Percentiles rank a stretch among this genome's conserved stretches.
These are phyloP conservation scores for Gambusia holbrooki DNA, from an alignment of 2,113 vertebrate species.

Conservation along the genomic window DNA sequence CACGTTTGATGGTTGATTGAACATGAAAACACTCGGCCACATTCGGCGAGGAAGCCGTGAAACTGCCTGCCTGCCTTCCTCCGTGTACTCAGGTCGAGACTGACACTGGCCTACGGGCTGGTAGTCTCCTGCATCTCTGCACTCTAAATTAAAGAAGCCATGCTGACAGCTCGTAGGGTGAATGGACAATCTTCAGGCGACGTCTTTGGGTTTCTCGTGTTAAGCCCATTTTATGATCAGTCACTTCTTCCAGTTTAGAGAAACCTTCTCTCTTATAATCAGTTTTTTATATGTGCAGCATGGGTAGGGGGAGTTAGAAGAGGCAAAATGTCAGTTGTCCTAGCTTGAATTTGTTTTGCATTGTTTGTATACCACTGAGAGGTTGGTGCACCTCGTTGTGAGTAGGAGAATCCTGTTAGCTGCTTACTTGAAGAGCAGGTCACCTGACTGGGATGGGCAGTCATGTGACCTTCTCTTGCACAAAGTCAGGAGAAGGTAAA, in stretches of 20 bases:
- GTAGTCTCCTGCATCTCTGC: constrained; percentile 57
- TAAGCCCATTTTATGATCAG: constrained; percentile 18
- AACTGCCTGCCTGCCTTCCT: constrained; percentile 58
- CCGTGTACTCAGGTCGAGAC: constrained; percentile 3
- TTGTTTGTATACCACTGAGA: too few species aligned
- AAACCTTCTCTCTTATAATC: too few species aligned
- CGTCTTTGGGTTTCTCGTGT: constrained; percentile 27
- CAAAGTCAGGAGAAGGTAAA: too few species aligned
- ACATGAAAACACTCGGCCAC: constrained; percentile 71
- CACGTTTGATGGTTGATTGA: constrained; percentile 82
- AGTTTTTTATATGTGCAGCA: too few species aligned
- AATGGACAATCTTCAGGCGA: constrained; percentile 23
- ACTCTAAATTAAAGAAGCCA: constrained; percentile 44
- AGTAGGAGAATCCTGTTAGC: too few species aligned
- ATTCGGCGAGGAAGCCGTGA: constrained; percentile 70
- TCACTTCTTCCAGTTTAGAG: constrained; percentile 43
- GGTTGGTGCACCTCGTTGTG: too few species aligned
- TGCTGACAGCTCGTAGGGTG: constrained; percentile 46
- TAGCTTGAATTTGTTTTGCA: too few species aligned
- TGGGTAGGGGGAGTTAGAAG: too few species aligned
- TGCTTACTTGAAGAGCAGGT: too few species aligned
- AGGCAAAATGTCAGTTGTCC: too few species aligned
- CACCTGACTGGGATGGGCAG: too few species aligned
- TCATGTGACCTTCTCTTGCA: too few species aligned
- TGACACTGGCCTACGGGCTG: constrained; percentile 58